Conservation (phyloP, 2,113 vertebrate species). For the Otus sunia region DNA sequence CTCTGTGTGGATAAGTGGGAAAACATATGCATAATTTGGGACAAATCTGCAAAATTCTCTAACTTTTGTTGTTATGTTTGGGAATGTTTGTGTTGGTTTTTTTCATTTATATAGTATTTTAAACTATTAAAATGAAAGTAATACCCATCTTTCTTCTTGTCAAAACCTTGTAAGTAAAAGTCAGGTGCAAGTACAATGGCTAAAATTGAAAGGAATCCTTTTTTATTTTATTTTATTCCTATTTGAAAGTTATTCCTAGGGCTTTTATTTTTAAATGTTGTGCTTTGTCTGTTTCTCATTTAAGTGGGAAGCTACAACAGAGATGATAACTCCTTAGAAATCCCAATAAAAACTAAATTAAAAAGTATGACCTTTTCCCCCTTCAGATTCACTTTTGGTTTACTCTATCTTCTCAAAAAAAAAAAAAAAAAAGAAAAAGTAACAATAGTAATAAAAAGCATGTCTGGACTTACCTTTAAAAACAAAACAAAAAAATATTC, state of each 20-base stretch:
- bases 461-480: background rate
- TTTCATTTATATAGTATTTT: background rate
- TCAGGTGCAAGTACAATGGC: background rate
- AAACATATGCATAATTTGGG: background rate
- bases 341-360: background rate
- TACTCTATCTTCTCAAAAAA: background rate
- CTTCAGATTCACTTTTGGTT: background rate
- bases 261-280: background rate
- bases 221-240: background rate
- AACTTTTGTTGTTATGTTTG: background rate
- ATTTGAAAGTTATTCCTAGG: background rate
- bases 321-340: background rate
- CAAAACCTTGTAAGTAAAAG: background rate
- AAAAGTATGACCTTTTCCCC: background rate
- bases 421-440: background rate
- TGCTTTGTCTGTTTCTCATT: background rate
- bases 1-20: background rate
- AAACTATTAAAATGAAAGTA: background rate
- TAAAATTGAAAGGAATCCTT: background rate
- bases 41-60: background rate
- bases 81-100: background rate
- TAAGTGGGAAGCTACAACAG: background rate
- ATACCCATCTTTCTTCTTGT: background rate
- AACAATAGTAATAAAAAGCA: background rate
- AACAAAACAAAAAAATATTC: background rate